Evolutionary conservation across 2,113 vertebrate genomes (phyloP), one percentile per base, ranked within the genome.

Genomic region (Nycticebus coucang): DNA sequence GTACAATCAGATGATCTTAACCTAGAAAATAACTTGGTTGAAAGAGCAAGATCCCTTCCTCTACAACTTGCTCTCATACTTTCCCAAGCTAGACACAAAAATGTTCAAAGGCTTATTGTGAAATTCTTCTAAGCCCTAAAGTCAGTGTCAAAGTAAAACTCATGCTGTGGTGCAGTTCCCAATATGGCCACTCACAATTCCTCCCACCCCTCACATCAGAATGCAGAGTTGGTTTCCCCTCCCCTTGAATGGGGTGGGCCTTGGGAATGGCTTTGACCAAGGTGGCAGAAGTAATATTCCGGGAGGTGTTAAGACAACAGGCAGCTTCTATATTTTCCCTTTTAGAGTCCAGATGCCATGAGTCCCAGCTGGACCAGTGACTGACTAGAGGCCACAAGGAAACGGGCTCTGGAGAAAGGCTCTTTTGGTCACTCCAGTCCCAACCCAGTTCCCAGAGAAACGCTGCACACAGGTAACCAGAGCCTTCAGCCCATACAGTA

Each of bases 61-160:
- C 85, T 72, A 82, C 90, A 92, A 96, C 89, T 84, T 87, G 55
- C 30, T 77, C 83, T 94, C 68, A 80, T 74, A 89, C 37, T 83
- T 93, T 87, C 66, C 79, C 87, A 96, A 93, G 88, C n/a, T 85
- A 53, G 87, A 93, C 64, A 96, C 72, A 83, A 91, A 95, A 89
- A 89, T 82, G 94, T 95, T 95, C 72, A 95, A 95, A 93, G 72
- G 60, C 28, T 35, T 90, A 72, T n/a, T 75, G 2, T 92, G 90
- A 91, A 96, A 95, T 94, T 89, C 59, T 94, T 86, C 84, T 74
- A 95, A 22, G 60, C 82, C 33, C 81, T 78, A 75, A 94, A 83
- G 37, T 74, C 71, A 72, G 62, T 94, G 95, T 90, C 87, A 91
- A 91, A 90, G 60, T 89, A 85, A 78, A 83, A 91, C 59, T 87